Evolutionary conservation across 2,797 vertebrate species (phyloP).

Genomic region (Bufotes viridis): DNA sequence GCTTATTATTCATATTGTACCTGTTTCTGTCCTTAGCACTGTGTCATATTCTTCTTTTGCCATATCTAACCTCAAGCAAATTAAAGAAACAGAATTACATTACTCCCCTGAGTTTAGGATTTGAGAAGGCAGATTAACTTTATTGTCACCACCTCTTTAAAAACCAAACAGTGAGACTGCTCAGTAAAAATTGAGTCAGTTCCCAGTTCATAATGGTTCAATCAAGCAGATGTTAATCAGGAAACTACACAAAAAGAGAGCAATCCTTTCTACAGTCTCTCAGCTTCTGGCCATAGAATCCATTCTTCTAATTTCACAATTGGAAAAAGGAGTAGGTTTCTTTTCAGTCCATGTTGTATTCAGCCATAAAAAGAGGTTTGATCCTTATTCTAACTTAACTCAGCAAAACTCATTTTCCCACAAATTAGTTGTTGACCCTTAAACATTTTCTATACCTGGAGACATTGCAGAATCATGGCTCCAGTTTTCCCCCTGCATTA

Average conservation of each 20-base stretch:
- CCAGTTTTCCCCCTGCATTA: background rate
- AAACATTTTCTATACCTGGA: slow-evolving; percentile 66
- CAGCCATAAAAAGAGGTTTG: slow-evolving; percentile 66
- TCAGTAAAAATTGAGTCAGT: slow-evolving; percentile 68
- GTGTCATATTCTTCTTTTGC: slow-evolving; percentile 6
- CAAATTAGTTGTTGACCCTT: slow-evolving; percentile 64
- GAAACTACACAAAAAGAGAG: slow-evolving; percentile 70
- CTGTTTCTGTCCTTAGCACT: slow-evolving; percentile 4
- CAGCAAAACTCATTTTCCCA: slow-evolving; percentile 66
- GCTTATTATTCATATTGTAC: slow-evolving; percentile 9
- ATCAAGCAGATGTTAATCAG: slow-evolving; percentile 72
- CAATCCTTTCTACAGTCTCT: slow-evolving; percentile 70
- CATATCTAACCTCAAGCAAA: slow-evolving; percentile 48
- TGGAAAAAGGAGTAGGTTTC: slow-evolving; percentile 67
- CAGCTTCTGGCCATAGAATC: slow-evolving; percentile 70
- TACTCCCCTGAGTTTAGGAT: slow-evolving; percentile 66
- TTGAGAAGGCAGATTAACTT: slow-evolving; percentile 66
- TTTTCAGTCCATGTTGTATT: slow-evolving; percentile 66
- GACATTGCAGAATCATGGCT: slow-evolving; percentile 47
- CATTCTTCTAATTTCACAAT: slow-evolving; percentile 66
- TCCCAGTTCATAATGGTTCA: slow-evolving; percentile 69
- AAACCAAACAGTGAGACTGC: slow-evolving; percentile 66
- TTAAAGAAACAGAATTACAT: slow-evolving; percentile 60
- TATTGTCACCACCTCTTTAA: slow-evolving; percentile 65
- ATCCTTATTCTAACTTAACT: slow-evolving; percentile 69